A percentile compares a stretch with the other conserved stretches of the same genome.
Evolutionary conservation across 1,140 invertebrate genomes (phyloP).

Genomic region (Aphelinus certus): DNA sequence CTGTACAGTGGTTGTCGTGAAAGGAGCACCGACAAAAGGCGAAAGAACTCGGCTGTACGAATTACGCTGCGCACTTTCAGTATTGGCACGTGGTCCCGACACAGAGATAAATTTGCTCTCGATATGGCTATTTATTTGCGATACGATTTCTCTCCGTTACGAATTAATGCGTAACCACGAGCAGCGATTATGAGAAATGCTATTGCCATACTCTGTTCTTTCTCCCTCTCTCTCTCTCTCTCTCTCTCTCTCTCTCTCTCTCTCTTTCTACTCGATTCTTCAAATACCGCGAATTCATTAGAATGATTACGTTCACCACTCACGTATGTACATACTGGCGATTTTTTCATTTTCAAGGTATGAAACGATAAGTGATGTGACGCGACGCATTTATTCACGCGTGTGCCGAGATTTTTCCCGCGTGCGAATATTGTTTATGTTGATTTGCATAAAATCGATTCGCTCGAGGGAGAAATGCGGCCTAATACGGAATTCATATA

Average conservation of each 20-base stretch:
- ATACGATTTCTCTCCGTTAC: conserved; percentile 16
- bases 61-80: neutral
- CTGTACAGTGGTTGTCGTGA: too few relatives aligned
- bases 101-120: conserved; percentile 27
- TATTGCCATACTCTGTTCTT: too few relatives aligned
- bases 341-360: too few relatives aligned
- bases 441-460: conserved; percentile 2
- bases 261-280: neutral
- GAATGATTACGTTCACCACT: conserved; percentile 4
- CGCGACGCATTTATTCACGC: too few relatives aligned
- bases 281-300: conserved; percentile 17
- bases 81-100: conserved; percentile 14
- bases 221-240: conserved; percentile 1
- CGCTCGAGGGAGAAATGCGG: neutral
- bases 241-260: conserved; percentile 1
- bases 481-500: conserved; percentile 13
- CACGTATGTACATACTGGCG: too few relatives aligned
- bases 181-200: too few relatives aligned
- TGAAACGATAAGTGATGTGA: too few relatives aligned
- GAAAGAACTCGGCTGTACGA: too few relatives aligned
- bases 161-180: too few relatives aligned
- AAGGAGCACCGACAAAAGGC: too few relatives aligned
- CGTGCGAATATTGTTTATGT: neutral
- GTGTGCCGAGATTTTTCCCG: neutral
- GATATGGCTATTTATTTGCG: conserved; percentile 31